Conservation (phyloP, 2,113 vertebrate genomes). For the Notiomystis cincta region DNA sequence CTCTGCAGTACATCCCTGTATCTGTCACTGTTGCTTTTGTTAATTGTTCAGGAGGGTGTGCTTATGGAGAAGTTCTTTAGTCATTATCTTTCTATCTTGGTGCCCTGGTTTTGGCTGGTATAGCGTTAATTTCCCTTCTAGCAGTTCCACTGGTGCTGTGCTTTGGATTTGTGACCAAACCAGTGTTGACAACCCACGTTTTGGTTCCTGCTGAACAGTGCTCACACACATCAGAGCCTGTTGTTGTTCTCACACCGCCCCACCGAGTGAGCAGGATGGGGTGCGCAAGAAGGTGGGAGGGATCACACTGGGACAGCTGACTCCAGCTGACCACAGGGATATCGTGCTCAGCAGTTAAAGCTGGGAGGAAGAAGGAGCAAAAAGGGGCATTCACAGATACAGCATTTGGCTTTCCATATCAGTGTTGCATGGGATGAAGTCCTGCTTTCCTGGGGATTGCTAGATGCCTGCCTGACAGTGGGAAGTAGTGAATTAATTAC, state of each 20-base stretch:
- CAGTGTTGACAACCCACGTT: not conserved
- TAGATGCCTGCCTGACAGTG: not conserved
- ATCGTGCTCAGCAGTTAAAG: not conserved
- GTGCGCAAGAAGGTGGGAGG: not conserved
- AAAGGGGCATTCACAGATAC: accelerated
- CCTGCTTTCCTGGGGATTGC: not conserved
- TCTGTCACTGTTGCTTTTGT: not conserved
- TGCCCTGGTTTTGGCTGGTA: not conserved
- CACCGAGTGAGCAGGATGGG: not conserved
- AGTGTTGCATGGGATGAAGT: not conserved
- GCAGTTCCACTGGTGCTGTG: not conserved
- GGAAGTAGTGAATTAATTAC: not conserved
- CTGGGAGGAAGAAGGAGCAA: not conserved
- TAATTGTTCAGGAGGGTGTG: not conserved
- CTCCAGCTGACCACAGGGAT: not conserved
- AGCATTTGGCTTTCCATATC: not conserved
- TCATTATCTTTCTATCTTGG: not conserved
- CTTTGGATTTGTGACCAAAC: not conserved
- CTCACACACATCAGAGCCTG: not conserved
- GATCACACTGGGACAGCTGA: not conserved
- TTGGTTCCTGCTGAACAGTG: not conserved
- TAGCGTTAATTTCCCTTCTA: not conserved
- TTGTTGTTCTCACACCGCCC: not conserved
- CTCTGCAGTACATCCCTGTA: not conserved
- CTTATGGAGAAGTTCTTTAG: not conserved